Conservation (phyloP, 2,797 vertebrate species). For the Parauchenoglanis punctatus region DNA sequence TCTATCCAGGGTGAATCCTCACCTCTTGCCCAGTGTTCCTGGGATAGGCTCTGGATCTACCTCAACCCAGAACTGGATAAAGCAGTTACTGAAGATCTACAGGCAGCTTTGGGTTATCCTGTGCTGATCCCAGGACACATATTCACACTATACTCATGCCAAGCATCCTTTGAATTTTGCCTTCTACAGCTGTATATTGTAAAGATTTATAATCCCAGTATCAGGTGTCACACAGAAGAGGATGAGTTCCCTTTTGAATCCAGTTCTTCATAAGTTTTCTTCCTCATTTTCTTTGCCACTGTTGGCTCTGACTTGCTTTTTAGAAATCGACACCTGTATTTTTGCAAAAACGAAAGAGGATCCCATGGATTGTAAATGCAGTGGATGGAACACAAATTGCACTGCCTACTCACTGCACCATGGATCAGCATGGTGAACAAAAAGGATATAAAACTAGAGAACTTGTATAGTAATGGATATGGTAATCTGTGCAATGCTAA, state of each 20-base stretch:
- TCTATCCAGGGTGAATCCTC: not conserved
- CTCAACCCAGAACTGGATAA: not conserved
- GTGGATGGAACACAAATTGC: not conserved
- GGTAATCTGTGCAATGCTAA: not conserved
- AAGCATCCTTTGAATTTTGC: not conserved
- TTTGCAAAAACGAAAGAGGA: not conserved
- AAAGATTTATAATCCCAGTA: no score
- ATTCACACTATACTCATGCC: not conserved
- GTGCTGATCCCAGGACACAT: not conserved
- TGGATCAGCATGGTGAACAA: not conserved
- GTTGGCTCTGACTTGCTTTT: not conserved
- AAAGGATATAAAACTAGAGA: not conserved
- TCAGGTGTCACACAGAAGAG: no score
- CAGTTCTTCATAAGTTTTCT: no score
- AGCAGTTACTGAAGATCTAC: not conserved
- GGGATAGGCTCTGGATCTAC: not conserved
- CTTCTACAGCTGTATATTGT: not conserved
- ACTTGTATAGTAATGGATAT: not conserved
- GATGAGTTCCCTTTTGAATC: no score
- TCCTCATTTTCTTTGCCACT: not conserved
- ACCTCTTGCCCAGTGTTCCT: not conserved
- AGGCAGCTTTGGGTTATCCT: not conserved
- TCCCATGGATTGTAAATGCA: not conserved
- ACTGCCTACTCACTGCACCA: not conserved
- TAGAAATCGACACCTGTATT: not conserved